A percentile compares a stretch with the other conserved stretches of the same genome.
These are phyloP conservation scores for Mohoua ochrocephala DNA, from an alignment of 2,113 vertebrate genomes.

Conservation along the genomic window DNA sequence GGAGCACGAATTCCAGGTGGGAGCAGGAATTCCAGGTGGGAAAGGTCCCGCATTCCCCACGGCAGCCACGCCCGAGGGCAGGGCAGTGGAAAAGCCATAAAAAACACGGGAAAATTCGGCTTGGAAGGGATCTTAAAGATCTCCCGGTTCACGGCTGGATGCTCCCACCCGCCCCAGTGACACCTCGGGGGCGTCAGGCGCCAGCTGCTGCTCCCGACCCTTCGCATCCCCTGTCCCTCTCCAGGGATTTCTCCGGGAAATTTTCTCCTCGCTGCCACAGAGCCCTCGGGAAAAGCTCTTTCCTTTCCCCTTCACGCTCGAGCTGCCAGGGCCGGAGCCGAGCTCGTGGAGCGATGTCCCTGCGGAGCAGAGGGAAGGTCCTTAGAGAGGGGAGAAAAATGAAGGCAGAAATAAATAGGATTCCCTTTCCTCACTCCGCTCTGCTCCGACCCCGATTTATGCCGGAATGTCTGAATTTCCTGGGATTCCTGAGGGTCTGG, in stretches of 20 bases:
- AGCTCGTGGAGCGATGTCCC: not conserved
- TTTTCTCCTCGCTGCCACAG: not conserved
- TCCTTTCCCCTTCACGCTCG: not conserved
- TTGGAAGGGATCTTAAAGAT: not conserved
- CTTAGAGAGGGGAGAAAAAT: not conserved
- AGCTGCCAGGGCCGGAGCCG: not conserved
- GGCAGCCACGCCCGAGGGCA: too few species aligned
- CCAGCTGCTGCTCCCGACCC: rapidly evolving
- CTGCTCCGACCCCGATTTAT: not conserved
- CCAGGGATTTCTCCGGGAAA: not conserved
- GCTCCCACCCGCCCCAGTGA: not conserved
- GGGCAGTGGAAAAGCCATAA: too few species aligned
- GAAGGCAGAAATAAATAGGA: too few species aligned
- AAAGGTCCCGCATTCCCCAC: not conserved
- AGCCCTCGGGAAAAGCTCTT: not conserved
- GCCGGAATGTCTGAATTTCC: rapidly evolving
- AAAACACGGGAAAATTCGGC: too few species aligned
- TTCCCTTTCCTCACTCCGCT: not conserved
- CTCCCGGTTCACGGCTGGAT: not conserved
- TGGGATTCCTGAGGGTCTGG: not conserved
- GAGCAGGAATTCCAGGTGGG: not conserved
- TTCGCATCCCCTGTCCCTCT: not conserved
- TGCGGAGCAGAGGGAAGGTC: not conserved
- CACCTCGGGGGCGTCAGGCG: not conserved
- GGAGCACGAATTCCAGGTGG: too few species aligned